phyloP scores from a whole-genome alignment of 2,888 invertebrate genomes.

The Athrips mouffetella region DNA sequence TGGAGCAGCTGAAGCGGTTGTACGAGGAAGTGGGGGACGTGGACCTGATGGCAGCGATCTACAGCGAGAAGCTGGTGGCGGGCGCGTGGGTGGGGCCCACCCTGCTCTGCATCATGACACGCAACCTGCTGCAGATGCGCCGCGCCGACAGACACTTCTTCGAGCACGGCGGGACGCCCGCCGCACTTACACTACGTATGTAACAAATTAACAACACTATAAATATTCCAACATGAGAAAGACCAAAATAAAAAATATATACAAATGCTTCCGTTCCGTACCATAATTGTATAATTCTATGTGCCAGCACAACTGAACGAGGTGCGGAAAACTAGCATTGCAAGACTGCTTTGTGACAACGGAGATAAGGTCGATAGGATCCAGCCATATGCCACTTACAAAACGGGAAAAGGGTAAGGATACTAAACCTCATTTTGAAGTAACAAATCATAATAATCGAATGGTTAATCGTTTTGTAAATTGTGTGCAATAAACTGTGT shows the following conservation, averaged over 20 bases:
- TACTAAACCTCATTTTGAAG: no score
- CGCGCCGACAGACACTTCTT: constrained; percentile 39
- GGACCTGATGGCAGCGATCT: constrained; percentile 39
- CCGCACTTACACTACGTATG: constrained; percentile 35
- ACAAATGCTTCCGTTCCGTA: no score
- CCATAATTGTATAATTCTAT: constrained; percentile 6
- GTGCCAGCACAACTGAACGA: constrained; percentile 51
- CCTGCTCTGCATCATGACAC: constrained; percentile 37
- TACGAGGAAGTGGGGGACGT: constrained; percentile 39
- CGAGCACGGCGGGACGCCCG: constrained; percentile 36
- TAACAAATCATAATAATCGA: no score
- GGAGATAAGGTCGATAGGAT: constrained; percentile 79
- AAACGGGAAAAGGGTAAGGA: constrained; percentile 29
- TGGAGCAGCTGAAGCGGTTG: constrained; percentile 33
- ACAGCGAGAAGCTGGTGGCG: constrained; percentile 32
- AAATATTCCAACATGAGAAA: no score
- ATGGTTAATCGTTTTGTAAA: no score
- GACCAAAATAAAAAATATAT: no score
- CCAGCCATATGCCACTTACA: constrained; percentile 31
- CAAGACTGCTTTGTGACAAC: constrained; percentile 85
- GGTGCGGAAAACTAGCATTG: constrained; percentile 82
- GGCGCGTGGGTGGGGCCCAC: constrained; percentile 31
- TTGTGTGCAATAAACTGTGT: no score
- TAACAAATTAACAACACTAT: no score
- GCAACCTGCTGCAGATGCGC: constrained; percentile 36